A percentile compares a stretch with the other conserved stretches of the same genome.
Conservation (phyloP, 2,113 vertebrate species). For the Chiloscyllium plagiosum region DNA sequence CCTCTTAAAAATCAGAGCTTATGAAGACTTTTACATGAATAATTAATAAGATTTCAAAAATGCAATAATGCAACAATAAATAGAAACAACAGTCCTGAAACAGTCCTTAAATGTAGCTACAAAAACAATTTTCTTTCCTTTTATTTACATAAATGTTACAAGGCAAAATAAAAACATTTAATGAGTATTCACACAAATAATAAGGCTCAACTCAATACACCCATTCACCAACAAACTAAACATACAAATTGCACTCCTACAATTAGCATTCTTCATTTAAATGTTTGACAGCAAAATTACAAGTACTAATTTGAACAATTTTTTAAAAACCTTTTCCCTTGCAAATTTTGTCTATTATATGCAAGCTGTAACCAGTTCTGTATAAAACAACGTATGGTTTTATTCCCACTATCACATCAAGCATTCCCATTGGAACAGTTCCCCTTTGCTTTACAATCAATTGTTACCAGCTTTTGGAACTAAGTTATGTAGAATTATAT, state of each 20-base stretch:
- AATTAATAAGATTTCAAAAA: neutral
- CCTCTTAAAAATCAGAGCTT: neutral
- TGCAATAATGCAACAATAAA: neutral
- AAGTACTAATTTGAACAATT: constrained; percentile 5
- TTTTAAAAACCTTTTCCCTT: neutral
- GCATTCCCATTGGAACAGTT: neutral
- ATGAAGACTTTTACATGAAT: neutral
- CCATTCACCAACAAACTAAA: constrained; percentile 5
- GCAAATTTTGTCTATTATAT: neutral
- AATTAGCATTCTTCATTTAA: neutral
- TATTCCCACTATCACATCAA: neutral
- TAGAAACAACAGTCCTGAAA: neutral
- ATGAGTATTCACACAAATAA: constrained; percentile 3
- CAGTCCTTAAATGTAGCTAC: neutral
- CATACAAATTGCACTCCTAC: constrained; percentile 1
- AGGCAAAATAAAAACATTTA: constrained; percentile 7
- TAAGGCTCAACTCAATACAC: neutral
- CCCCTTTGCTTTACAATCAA: neutral
- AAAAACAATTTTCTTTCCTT: neutral
- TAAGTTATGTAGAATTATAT: neutral
- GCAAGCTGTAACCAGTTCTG: neutral
- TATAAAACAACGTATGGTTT: neutral
- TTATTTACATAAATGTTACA: neutral
- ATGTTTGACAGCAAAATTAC: neutral
- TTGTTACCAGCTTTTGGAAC: neutral